Evolutionary conservation across 1,140 invertebrate genomes (phyloP).

Genomic region (Brachionus paranguensis): DNA sequence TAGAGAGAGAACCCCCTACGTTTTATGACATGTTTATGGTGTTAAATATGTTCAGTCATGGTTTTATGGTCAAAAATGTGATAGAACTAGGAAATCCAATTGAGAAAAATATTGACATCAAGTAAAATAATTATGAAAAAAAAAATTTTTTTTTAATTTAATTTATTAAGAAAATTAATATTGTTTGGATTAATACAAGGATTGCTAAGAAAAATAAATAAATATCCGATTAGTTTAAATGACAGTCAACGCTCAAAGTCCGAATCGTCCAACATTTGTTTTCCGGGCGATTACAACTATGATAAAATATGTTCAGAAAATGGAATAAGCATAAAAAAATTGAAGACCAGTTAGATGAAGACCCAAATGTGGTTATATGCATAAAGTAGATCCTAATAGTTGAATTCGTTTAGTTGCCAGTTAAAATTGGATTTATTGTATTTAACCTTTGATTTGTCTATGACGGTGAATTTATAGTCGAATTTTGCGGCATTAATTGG

Average conservation of each 20-base stretch:
- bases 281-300: background rate
- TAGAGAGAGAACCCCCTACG: background rate
- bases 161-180: constrained; percentile 68
- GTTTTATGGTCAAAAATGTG: constrained; percentile 17
- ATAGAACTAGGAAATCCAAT: background rate
- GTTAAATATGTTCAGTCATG: constrained; percentile 17
- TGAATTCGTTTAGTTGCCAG: constrained; percentile 27
- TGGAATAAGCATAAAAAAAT: constrained; percentile 12
- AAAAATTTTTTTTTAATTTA: constrained; percentile 20
- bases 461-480: background rate
- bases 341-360: constrained; percentile 20
- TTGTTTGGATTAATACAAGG: constrained; percentile 81
- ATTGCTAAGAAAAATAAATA: constrained; percentile 74
- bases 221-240: constrained; percentile 56
- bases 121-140: background rate
- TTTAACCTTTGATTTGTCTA: background rate
- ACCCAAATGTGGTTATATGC: constrained; percentile 13
- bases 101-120: constrained; percentile 30
- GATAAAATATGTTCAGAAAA: constrained; percentile 31
- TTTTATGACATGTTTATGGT: constrained; percentile 26
- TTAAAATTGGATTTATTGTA: constrained; percentile 26
- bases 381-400: constrained; percentile 16
- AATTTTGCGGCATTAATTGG: background rate
- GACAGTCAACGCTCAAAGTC: constrained; percentile 7
- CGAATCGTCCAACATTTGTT: background rate